phyloP scores from a whole-genome alignment of 1,140 invertebrate genomes.

The Drosophila sp. region DNA sequence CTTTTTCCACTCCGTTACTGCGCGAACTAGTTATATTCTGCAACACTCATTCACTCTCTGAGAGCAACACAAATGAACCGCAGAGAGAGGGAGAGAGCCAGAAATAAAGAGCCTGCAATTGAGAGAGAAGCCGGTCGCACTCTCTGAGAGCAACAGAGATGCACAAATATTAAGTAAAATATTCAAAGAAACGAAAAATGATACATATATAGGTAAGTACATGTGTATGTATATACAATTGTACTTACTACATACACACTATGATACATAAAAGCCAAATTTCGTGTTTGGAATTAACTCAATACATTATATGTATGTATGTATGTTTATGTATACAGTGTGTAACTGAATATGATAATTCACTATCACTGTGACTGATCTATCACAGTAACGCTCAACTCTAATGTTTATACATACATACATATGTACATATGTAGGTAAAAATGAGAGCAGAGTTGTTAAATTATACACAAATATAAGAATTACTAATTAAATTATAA shows the following conservation, averaged over 20 bases:
- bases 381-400: conserved; percentile 3
- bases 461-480: background rate
- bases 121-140: background rate
- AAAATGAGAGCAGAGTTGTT: conserved; percentile 1
- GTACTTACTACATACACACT: too few species aligned
- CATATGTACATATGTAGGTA: too few species aligned
- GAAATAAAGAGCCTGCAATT: background rate
- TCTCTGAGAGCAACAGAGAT: conserved; percentile 19
- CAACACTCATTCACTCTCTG: conserved; percentile 21
- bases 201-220: background rate
- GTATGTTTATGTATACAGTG: background rate
- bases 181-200: conserved; percentile 6
- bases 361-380: background rate
- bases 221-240: background rate
- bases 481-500: conserved; percentile 7
- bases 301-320: background rate
- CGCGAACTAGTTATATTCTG: conserved; percentile 8
- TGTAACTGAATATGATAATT: too few species aligned
- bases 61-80: background rate
- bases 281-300: background rate
- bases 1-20: background rate
- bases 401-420: background rate
- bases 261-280: too few species aligned
- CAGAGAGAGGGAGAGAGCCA: background rate
- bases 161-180: background rate